phyloP scores from a whole-genome alignment of 1,140 invertebrate species.

The Drosophila cardini region DNA sequence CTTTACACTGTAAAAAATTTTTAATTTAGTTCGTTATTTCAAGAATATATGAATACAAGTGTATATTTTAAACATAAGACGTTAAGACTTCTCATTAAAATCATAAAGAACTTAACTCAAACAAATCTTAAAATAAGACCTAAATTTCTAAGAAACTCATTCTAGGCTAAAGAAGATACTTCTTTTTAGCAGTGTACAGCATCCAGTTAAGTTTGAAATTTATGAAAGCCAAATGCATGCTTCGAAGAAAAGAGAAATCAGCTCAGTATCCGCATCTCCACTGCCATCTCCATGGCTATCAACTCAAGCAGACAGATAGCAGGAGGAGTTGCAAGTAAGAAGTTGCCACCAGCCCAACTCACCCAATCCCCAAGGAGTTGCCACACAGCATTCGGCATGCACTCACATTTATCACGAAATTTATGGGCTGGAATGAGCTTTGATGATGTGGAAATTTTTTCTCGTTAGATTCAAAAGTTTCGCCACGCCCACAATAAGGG shows the following conservation, averaged over 20 bases:
- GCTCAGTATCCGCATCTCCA: slow-evolving; percentile 43
- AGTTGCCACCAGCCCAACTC: slow-evolving; percentile 14
- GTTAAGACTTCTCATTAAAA: too few species aligned
- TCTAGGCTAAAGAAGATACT: too few species aligned
- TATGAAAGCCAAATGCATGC: slow-evolving; percentile 63
- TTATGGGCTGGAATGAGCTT: slow-evolving; percentile 84
- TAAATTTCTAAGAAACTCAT: too few species aligned
- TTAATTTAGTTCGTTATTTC: too few species aligned
- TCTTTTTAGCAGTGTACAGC: neutral
- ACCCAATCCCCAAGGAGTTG: slow-evolving; percentile 44
- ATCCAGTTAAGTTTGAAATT: slow-evolving; percentile 58
- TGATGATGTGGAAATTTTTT: slow-evolving; percentile 84
- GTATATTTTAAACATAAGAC: too few species aligned
- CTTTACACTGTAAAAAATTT: too few species aligned
- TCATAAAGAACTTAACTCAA: too few species aligned
- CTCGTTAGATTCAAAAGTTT: slow-evolving; percentile 83
- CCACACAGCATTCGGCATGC: slow-evolving; percentile 46
- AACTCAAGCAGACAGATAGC: slow-evolving; percentile 30
- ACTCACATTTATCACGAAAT: slow-evolving; percentile 81
- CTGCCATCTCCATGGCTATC: slow-evolving; percentile 5
- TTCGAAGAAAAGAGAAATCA: slow-evolving; percentile 57
- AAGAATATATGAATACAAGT: too few species aligned
- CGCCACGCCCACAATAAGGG: slow-evolving; percentile 42
- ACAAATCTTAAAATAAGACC: too few species aligned
- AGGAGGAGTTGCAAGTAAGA: slow-evolving; percentile 44